phyloP scores from a whole-genome alignment of 2,797 vertebrate species.

The Fringilla coelebs region DNA sequence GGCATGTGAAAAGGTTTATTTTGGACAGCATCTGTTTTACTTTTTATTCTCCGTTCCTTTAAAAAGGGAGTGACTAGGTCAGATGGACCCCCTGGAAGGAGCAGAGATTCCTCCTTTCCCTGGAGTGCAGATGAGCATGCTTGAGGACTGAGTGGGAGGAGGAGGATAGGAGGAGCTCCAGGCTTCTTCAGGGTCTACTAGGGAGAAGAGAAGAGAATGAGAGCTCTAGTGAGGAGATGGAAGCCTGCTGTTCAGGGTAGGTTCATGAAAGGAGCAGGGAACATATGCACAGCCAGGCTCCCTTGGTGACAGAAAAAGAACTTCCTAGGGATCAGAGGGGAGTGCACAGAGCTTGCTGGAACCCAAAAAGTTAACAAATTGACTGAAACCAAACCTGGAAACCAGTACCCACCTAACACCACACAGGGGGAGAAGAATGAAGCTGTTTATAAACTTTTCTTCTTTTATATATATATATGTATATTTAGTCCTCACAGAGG shows the following conservation, averaged over 20 bases:
- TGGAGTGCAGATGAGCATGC: slow-evolving; percentile 64
- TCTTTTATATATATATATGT: neutral
- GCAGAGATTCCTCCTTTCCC: slow-evolving; percentile 58
- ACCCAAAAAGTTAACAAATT: neutral
- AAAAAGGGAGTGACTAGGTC: slow-evolving; percentile 59
- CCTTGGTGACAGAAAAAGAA: neutral
- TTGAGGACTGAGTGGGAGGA: slow-evolving; percentile 38
- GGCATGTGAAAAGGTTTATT: slow-evolving; percentile 55
- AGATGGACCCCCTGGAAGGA: slow-evolving; percentile 57
- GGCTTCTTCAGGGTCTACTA: neutral
- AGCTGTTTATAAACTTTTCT: neutral
- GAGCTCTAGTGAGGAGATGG: slow-evolving; percentile 20
- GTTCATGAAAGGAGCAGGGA: neutral
- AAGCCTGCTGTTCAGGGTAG: slow-evolving; percentile 43
- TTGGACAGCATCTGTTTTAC: slow-evolving; percentile 59
- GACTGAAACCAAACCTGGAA: slow-evolving; percentile 11
- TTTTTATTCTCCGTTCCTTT: slow-evolving; percentile 46
- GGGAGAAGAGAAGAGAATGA: neutral
- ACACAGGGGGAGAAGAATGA: neutral
- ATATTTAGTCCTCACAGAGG: neutral
- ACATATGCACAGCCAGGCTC: neutral
- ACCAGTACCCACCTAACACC: neutral
- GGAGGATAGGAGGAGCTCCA: neutral
- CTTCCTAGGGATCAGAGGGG: neutral
- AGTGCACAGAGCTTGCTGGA: neutral